phyloP scores from a whole-genome alignment of 2,797 vertebrate species.

The Telmatherina bonti region DNA sequence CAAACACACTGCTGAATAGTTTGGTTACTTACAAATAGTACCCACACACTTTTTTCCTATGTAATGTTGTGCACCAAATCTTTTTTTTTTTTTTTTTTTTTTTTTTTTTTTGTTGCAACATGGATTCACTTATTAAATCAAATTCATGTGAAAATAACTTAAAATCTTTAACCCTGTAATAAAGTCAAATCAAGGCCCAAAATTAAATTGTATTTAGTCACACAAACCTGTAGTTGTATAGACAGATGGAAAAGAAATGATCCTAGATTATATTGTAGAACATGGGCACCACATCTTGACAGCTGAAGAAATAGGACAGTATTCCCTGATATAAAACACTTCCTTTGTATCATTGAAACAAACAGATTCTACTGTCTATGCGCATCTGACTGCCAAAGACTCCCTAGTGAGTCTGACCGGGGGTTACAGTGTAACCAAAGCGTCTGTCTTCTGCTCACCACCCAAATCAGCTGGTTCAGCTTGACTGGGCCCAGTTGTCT shows the following conservation, averaged over 20 bases:
- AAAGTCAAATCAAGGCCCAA: not conserved
- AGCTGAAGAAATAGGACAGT: conserved; percentile 31
- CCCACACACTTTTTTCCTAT: not conserved
- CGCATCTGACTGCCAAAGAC: conserved; percentile 61
- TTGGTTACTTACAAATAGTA: not conserved
- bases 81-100: too few relatives aligned
- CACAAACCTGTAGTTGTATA: not conserved
- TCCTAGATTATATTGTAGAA: conserved; percentile 16
- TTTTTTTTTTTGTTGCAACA: not conserved
- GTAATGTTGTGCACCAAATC: too few relatives aligned
- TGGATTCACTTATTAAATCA: not conserved
- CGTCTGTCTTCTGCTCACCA: conserved; percentile 80
- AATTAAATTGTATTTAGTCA: not conserved
- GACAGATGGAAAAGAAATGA: not conserved
- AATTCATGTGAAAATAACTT: not conserved
- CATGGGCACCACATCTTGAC: conserved; percentile 21
- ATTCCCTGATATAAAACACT: conserved; percentile 48
- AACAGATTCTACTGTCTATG: conserved; percentile 69
- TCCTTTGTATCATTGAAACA: conserved; percentile 58
- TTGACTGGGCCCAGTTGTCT: conserved; percentile 80
- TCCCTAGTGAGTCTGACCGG: conserved; percentile 75
- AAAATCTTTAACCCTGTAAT: not conserved
- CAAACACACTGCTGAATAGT: not conserved
- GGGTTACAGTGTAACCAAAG: conserved; percentile 77
- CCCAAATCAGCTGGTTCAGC: conserved; percentile 79